Conservation (phyloP, 2,113 vertebrate genomes). For the Pica pica region DNA sequence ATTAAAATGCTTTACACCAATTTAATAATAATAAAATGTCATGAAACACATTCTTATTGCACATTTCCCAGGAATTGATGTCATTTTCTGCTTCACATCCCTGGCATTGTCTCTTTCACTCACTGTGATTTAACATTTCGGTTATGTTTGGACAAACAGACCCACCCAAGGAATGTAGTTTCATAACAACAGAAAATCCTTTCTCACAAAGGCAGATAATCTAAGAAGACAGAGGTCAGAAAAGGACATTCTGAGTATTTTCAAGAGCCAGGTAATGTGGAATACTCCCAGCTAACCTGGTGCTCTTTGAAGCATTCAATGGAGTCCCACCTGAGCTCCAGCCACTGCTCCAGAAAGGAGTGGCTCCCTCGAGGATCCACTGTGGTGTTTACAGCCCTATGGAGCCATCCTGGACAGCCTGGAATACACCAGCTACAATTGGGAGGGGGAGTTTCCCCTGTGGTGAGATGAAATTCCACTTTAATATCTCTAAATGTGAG, state of each 20-base stretch:
- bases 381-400: rapidly evolving
- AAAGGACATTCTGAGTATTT: neutral
- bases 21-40: neutral
- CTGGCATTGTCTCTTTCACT: neutral
- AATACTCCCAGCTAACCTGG: neutral
- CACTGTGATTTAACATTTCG: neutral
- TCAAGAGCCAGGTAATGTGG: neutral
- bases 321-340: neutral
- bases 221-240: neutral
- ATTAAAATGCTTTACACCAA: neutral
- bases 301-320: neutral
- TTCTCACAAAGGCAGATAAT: neutral
- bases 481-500: neutral
- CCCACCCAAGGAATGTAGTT: neutral
- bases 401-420: neutral
- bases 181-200: neutral
- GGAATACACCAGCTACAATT: neutral
- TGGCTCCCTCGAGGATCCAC: neutral
- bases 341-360: neutral
- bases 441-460: neutral
- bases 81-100: neutral
- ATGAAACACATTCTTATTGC: neutral
- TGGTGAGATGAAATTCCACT: neutral
- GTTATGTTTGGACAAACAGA: rapidly evolving
- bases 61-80: neutral